phyloP scores from a whole-genome alignment of 2,888 invertebrate genomes.

The Helleia helle region DNA sequence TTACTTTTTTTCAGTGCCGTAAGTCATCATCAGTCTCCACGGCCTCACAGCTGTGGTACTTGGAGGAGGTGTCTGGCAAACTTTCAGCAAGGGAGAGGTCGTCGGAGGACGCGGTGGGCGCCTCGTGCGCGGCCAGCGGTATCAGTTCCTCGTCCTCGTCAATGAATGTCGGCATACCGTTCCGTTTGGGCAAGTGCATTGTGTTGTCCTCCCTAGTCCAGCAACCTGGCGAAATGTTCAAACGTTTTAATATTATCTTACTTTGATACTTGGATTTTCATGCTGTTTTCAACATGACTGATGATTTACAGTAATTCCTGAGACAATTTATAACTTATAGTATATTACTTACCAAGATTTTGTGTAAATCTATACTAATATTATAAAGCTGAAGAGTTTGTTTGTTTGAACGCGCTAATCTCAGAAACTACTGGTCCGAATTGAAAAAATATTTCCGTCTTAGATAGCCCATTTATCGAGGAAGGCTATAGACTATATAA shows the following conservation, averaged over 20 bases:
- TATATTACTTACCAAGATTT: too few species aligned
- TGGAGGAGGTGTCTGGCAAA: slow-evolving; percentile 82
- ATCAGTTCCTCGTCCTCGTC: slow-evolving; percentile 74
- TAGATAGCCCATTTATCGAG: too few species aligned
- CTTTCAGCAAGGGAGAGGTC: slow-evolving; percentile 80
- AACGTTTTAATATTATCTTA: too few species aligned
- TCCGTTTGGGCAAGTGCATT: slow-evolving; percentile 32
- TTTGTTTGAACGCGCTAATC: too few species aligned
- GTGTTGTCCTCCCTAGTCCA: slow-evolving; percentile 41
- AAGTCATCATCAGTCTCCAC: slow-evolving; percentile 77
- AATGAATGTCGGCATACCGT: slow-evolving; percentile 33
- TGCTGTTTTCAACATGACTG: too few species aligned
- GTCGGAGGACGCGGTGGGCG: slow-evolving; percentile 73
- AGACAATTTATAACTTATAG: too few species aligned
- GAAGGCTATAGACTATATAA: too few species aligned
- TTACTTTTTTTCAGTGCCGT: slow-evolving; percentile 34
- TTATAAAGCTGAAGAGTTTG: too few species aligned
- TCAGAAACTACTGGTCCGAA: background rate
- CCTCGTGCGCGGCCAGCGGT: slow-evolving; percentile 77
- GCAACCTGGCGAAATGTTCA: slow-evolving; percentile 32
- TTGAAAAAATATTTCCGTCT: too few species aligned
- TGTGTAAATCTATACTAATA: too few species aligned
- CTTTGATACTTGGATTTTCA: background rate
- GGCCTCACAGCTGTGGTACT: slow-evolving; percentile 84
- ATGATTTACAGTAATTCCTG: too few species aligned